Evolutionary conservation across 2,113 vertebrate species (phyloP).

Genomic region (Lamprotornis superbus): DNA sequence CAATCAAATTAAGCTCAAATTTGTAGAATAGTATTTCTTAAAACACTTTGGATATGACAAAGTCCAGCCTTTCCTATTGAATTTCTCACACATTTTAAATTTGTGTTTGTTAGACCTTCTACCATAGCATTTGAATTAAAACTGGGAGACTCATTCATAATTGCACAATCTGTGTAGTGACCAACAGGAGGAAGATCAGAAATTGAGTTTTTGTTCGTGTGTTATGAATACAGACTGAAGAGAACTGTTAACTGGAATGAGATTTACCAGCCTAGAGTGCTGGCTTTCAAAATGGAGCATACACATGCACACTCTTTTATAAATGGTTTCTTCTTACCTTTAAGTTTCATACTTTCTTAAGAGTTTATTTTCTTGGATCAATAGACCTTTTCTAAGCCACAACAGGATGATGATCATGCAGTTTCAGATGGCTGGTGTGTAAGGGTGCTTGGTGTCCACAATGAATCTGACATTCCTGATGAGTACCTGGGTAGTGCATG

Average conservation of each 20-base stretch:
- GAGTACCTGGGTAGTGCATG: neutral
- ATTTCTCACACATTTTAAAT: neutral
- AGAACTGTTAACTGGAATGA: neutral
- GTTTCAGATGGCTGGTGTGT: neutral
- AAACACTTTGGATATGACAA: neutral
- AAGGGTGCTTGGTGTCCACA: neutral
- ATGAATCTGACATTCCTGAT: neutral
- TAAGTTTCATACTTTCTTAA: neutral
- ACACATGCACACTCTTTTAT: accelerated
- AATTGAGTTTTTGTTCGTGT: neutral
- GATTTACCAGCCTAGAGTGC: neutral
- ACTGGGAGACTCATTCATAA: neutral
- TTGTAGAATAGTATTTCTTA: neutral
- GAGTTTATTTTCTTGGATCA: neutral
- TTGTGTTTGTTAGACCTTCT: neutral
- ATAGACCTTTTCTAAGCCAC: neutral
- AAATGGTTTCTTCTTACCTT: neutral
- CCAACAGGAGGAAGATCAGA: neutral
- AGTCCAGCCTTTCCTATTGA: neutral
- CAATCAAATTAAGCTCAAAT: neutral
- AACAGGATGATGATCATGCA: neutral
- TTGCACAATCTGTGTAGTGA: neutral
- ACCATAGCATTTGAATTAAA: neutral
- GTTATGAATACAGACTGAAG: neutral
- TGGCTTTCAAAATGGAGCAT: neutral